phyloP scores from a whole-genome alignment of 2,888 invertebrate genomes.

The Emmelina monodactyla region DNA sequence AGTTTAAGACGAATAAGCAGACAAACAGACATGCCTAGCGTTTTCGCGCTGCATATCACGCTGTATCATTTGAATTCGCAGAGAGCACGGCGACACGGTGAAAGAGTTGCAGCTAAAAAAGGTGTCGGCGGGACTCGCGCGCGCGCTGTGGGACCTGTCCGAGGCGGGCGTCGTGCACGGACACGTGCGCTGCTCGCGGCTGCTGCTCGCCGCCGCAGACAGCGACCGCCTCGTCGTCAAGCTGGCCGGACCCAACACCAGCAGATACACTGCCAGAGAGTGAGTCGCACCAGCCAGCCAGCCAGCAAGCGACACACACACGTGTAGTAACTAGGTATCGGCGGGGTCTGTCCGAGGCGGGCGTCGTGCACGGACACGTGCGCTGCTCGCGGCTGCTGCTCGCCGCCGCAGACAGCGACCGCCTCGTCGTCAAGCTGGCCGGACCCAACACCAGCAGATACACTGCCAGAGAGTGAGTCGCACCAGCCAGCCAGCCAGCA shows the following conservation, averaged over 20 bases:
- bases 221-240: slow-evolving; percentile 76
- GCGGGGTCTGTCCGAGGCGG: slow-evolving; percentile 87
- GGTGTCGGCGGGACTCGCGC: slow-evolving; percentile 81
- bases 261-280: slow-evolving; percentile 44
- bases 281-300: too few species aligned
- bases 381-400: slow-evolving; percentile 84
- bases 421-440: slow-evolving; percentile 79
- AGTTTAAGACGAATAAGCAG: too few species aligned
- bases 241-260: slow-evolving; percentile 83
- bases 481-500: too few species aligned
- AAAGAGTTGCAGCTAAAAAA: slow-evolving; percentile 79
- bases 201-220: slow-evolving; percentile 79
- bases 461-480: slow-evolving; percentile 21
- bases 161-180: slow-evolving; percentile 86
- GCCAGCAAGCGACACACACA: too few species aligned
- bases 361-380: slow-evolving; percentile 84
- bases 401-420: slow-evolving; percentile 71
- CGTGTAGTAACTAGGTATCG: too few species aligned
- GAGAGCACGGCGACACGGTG: slow-evolving; percentile 51
- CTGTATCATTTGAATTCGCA: slow-evolving; percentile 14
- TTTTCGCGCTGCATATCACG: too few species aligned
- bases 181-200: slow-evolving; percentile 81
- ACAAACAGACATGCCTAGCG: too few species aligned
- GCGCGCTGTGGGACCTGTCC: slow-evolving; percentile 87
- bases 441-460: slow-evolving; percentile 80